These are phyloP conservation scores for Cyclura pinguis DNA, from an alignment of 2,797 vertebrate genomes.

Conservation along the genomic window DNA sequence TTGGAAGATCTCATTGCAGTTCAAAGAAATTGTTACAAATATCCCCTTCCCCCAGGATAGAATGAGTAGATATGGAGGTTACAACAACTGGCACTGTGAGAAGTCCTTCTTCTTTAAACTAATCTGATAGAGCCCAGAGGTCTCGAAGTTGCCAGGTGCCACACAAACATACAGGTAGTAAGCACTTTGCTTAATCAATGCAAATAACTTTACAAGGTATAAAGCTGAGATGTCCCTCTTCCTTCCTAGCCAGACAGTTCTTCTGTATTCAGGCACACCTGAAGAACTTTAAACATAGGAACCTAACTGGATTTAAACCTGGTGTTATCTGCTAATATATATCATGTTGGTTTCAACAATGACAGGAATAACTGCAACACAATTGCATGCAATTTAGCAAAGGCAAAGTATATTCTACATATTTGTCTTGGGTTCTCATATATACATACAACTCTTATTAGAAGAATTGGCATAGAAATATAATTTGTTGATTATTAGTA, in stretches of 20 bases:
- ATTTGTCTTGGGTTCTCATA: background rate
- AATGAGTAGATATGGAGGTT: no score
- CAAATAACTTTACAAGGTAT: background rate
- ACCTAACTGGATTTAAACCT: background rate
- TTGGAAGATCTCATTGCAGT: no score
- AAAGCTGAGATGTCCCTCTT: background rate
- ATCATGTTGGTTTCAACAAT: conserved; percentile 1
- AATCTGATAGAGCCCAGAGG: no score
- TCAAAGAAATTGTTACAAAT: no score
- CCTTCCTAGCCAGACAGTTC: background rate
- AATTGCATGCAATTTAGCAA: conserved; percentile 19
- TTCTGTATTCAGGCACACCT: background rate
- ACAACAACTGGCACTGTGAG: no score
- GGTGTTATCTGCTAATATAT: background rate
- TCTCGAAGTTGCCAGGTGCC: background rate
- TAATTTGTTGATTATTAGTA: background rate
- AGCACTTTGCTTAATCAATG: background rate
- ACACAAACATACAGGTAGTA: background rate
- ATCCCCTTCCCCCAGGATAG: no score
- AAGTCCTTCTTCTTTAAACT: no score
- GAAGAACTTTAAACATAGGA: background rate
- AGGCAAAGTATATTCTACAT: background rate
- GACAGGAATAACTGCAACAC: background rate
- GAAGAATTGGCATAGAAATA: background rate
- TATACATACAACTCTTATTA: background rate